Base-by-base conservation (phyloP, 2,888 invertebrate species). In the Malthinus seriepunctatus region DNA sequence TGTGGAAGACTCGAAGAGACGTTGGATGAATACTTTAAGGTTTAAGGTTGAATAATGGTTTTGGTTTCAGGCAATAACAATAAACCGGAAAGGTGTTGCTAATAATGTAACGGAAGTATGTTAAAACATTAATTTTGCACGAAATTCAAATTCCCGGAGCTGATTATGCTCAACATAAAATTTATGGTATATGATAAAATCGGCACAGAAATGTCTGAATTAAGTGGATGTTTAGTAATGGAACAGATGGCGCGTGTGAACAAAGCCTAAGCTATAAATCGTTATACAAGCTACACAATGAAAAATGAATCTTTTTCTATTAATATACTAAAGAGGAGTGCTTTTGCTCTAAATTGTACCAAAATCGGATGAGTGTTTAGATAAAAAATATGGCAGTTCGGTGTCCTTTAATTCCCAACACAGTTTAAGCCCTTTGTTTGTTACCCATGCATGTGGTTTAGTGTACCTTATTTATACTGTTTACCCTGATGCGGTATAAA, bases 401-500 rank as follows among this genome's bases (percentile, higher is more conserved):
- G 63, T 49, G 57, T 57, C 54, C 56, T 58, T 48, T 63, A 57
- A 63, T 60, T 57, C 60, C 53, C 59, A 44, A 32, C 59, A 56
- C 59, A 53, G 60, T 59, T 60, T 56, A 61, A 61, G 49, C 52
- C 56, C 56, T 56, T 56, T 57, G 61, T 53, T 57, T 53, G 52
- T 50, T 42, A 49, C 52, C 23, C 38, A 56, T 60, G 50, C 56
- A 60, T 52, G 54, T 53, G 39, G 39, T 42, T 42, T 42, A 42
- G 53, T 61, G 54, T 67, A 65, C 64, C 64, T 69, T 67, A 69
- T 69, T 70, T 67, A 68, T 70, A 66, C 55, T 68, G 69, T 70
- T 69, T 69, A 65, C 68, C 61, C 60, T 62, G 44, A 64, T 60
- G 61, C 60, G 60, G 63, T 58, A 51, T 55, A 57, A 56, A 51